A percentile compares a stretch with the other conserved stretches of the same genome.
phyloP scores from a whole-genome alignment of 2,797 vertebrate genomes.

The Halcyon chelicuti region DNA sequence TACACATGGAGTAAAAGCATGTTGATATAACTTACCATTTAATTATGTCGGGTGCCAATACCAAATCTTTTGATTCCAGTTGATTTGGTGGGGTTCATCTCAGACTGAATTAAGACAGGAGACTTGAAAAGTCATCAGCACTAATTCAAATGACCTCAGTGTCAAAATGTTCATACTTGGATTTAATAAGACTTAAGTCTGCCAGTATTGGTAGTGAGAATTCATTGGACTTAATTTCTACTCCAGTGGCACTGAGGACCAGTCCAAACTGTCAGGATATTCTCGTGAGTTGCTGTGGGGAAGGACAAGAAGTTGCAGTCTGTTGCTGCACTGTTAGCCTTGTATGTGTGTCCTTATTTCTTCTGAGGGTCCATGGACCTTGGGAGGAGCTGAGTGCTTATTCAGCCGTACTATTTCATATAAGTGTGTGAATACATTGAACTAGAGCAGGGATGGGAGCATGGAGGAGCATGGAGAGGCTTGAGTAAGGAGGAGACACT shows the following conservation, averaged over 20 bases:
- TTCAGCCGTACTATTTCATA: neutral
- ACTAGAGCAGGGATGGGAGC: neutral
- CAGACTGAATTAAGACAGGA: neutral
- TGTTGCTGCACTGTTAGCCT: neutral
- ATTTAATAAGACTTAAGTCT: neutral
- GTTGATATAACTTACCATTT: neutral
- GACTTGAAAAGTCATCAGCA: neutral
- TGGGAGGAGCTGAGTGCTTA: neutral
- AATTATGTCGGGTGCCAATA: neutral
- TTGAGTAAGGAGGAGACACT: neutral
- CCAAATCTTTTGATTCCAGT: neutral
- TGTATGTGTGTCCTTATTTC: fast-evolving
- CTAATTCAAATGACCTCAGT: neutral
- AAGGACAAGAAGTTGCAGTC: neutral
- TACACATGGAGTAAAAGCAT: neutral
- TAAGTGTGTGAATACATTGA: neutral
- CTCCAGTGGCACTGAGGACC: neutral
- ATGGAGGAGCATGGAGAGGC: neutral
- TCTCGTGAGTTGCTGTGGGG: neutral
- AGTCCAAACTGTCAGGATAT: neutral
- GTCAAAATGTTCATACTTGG: neutral
- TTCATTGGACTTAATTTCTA: neutral
- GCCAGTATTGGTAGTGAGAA: neutral
- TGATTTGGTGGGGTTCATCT: neutral
- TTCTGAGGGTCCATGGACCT: neutral